Evolutionary conservation across 2,797 vertebrate genomes (phyloP).

Genomic region (Linurgus olivaceus): DNA sequence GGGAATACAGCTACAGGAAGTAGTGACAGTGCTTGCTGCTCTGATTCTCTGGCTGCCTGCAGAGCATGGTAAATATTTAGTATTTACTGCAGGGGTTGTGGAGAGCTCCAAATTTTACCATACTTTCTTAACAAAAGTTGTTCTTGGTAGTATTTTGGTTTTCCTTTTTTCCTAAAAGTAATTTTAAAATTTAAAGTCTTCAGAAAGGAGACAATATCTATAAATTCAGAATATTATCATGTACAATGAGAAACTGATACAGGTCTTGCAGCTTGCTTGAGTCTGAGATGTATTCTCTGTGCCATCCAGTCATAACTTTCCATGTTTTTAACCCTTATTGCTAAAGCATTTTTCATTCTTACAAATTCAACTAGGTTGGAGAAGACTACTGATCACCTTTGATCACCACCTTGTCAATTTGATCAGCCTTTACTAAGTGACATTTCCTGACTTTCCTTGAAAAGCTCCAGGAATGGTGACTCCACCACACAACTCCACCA

Average conservation of each 20-base stretch:
- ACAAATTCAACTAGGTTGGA: background rate
- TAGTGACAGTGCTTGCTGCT: background rate
- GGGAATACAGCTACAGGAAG: background rate
- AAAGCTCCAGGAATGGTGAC: background rate
- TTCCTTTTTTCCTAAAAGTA: background rate
- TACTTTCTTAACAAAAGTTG: background rate
- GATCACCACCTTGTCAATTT: background rate
- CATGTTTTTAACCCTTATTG: background rate
- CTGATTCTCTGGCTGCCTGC: accelerated
- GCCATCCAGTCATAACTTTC: background rate
- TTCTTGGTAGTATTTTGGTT: background rate
- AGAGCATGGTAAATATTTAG: background rate
- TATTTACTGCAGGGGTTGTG: too few species aligned
- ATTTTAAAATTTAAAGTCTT: background rate
- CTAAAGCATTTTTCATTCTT: background rate
- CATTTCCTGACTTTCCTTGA: background rate
- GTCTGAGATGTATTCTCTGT: background rate
- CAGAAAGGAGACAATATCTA: background rate
- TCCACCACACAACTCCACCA: background rate
- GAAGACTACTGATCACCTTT: background rate
- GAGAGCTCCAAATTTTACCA: background rate
- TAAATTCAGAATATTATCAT: background rate
- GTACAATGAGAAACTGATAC: background rate
- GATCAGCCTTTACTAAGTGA: background rate
- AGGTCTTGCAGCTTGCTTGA: background rate